These are phyloP conservation scores for Actenoides hombroni DNA, from an alignment of 2,113 vertebrate species.

Conservation along the genomic window DNA sequence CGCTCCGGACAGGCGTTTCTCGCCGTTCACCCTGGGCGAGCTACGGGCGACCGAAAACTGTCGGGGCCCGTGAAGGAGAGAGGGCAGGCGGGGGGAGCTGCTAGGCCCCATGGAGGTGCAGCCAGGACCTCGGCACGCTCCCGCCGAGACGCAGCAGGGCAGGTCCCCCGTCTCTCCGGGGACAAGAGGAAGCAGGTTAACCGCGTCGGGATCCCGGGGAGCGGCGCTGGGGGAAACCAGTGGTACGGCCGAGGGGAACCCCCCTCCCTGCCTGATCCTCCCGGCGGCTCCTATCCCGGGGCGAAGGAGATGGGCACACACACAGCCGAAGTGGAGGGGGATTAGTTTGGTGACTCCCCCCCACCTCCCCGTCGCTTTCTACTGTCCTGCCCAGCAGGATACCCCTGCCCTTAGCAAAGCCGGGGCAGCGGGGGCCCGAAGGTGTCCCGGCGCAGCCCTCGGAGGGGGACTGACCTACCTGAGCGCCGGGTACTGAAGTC, in stretches of 20 bases:
- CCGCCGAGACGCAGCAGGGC: neutral
- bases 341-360: neutral
- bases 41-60: neutral
- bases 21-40: neutral
- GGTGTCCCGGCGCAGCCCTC: neutral
- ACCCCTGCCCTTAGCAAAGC: neutral
- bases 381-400: neutral
- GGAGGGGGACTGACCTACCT: conserved; percentile 79
- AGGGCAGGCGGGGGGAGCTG: neutral
- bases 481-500: conserved; percentile 87
- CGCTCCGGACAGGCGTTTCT: neutral
- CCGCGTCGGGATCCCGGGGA: neutral
- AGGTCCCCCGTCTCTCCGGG: neutral
- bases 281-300: neutral
- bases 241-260: neutral
- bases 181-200: neutral
- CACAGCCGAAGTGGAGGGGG: neutral
- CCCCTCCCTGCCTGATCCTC: neutral
- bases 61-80: neutral
- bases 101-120: neutral
- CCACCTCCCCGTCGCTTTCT: neutral
- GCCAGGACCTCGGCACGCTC: neutral
- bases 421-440: neutral
- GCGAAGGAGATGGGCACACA: neutral
- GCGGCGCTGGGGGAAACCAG: neutral